These are phyloP conservation scores for Zoanthus sociatus DNA, from an alignment of 92 coral and sea anemone genomes.

Conservation along the genomic window DNA sequence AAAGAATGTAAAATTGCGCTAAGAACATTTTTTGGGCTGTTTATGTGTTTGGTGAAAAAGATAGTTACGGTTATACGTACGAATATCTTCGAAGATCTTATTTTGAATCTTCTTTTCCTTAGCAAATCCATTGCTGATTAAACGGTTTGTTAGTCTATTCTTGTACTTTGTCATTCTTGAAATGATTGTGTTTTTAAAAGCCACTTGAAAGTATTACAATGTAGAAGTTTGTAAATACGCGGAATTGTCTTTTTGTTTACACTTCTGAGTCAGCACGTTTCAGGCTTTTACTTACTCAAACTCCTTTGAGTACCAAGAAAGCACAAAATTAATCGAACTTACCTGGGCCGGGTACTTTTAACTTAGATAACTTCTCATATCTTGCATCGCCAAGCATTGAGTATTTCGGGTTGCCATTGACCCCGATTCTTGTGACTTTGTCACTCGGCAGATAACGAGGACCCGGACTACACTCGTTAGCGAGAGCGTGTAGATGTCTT, in stretches of 20 bases:
- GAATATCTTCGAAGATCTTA: not conserved
- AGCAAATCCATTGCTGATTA: not conserved
- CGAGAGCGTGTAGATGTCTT: slow-evolving; percentile 59
- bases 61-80: not conserved
- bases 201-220: not conserved
- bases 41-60: not conserved
- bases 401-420: slow-evolving; percentile 70
- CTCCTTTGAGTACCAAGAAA: not conserved
- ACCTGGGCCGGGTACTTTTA: slow-evolving; percentile 77
- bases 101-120: not conserved
- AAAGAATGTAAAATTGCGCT: not conserved
- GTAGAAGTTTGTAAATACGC: not conserved
- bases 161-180: not conserved
- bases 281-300: not conserved
- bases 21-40: not conserved
- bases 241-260: slow-evolving; percentile 36
- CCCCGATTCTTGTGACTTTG: slow-evolving; percentile 57
- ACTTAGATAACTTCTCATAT: slow-evolving; percentile 50
- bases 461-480: slow-evolving; percentile 76
- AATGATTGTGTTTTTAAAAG: not conserved
- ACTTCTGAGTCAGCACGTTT: not conserved
- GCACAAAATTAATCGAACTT: not conserved
- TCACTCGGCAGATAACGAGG: slow-evolving; percentile 53
- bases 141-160: not conserved
- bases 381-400: slow-evolving; percentile 69